Evolutionary conservation across 2,888 invertebrate genomes (phyloP), one percentile per base, ranked within the genome.

Genomic region (Mactromeris polynyma): DNA sequence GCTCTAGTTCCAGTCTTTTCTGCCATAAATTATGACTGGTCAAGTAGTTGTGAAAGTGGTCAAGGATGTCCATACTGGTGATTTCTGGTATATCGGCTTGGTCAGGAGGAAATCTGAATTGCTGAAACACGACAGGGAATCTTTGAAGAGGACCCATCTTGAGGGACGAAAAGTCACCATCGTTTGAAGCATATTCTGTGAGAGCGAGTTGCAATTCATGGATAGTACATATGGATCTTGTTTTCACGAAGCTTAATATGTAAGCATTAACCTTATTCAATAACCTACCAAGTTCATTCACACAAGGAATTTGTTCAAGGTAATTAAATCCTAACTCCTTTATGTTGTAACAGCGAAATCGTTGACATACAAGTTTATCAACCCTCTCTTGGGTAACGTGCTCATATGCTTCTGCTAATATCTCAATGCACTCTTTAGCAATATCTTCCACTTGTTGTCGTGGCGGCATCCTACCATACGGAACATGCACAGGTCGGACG

Each of bases 141-240:
- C 95, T 92, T 78, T 95, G 94, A 19, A 96, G 86, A 3, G 96
- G 96, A 0, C 96, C 96, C 2, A 96, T 87, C 38, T 94, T 94
- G 69, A 96, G 86, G 6, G 90, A 85, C 7, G 93, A 93, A 91
- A 96, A 96, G n/a, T 93, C 93, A 11, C 92, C 91, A 7, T 91
- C 90, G 38, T 93, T 92, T 31, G 91, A 87, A 31, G 92, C 93
- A 85, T 94, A 96, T n/a, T 96, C 96, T 21, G 90, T 77, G 77
- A 96, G 85, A 73, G 93, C 91, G 77, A 95, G 93, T 21, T 89
- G 86, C 14, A 96, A 91, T 88, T 96, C 96, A 91, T 94, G 90
- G 46, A 96, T 87, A 0, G 96, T 95, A 83, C 96, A 95, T 26
- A 96, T 91, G 0, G 95, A 93, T 7, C 96, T 91, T 21, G 94